Base-by-base conservation (phyloP, 1,140 invertebrate genomes). In the Portunus trituberculatus region DNA sequence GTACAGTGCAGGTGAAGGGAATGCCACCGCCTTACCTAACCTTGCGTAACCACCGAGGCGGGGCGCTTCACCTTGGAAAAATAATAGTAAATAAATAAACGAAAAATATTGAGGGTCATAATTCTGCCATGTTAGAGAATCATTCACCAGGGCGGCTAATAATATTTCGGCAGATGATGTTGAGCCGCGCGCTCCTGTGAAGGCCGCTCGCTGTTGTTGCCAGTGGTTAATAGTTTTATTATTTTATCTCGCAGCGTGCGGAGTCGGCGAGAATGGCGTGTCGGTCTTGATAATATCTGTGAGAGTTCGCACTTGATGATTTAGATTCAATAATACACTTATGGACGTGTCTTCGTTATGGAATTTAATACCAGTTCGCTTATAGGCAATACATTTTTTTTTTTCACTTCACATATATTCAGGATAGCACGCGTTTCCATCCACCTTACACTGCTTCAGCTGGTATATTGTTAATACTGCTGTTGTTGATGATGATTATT, bases 111-210 rank as follows among this genome's bases (percentile, higher is more conserved):
- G 20, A 76, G 67, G 67, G 12, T 76, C 67, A 76, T 76, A 76
- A 25, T 76, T n/a, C n/a, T 20, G n/a, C 67, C 20, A n/a, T 7
- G 67, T 76, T n/a, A n/a, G 20, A 25, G 67, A 76, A n/a, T 76
- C 67, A n/a, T n/a, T 76, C 67, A 76, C 67, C 67, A n/a, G 67
- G 12, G 12, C 67, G 67, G 67, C 8, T n/a, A 4, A 39, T 59
- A 76, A n/a, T 76, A 76, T 76, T 76, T 76, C 67, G 67, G 67
- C 67, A 76, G n/a, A 76, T n/a, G 67, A 76, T 76, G 52, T 59
- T 59, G n/a, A 76, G 67, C 67, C 25, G 12, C 20, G 20, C 20
- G 20, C 20, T 7, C n/a, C 67, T 76, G 67, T 76, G 67, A 76
- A 76, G 67, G 67, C 67, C 67, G n/a, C 52, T 20, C 52, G 52